Evolutionary conservation across 2,888 invertebrate species (phyloP).

Genomic region (Lycia hirtaria): DNA sequence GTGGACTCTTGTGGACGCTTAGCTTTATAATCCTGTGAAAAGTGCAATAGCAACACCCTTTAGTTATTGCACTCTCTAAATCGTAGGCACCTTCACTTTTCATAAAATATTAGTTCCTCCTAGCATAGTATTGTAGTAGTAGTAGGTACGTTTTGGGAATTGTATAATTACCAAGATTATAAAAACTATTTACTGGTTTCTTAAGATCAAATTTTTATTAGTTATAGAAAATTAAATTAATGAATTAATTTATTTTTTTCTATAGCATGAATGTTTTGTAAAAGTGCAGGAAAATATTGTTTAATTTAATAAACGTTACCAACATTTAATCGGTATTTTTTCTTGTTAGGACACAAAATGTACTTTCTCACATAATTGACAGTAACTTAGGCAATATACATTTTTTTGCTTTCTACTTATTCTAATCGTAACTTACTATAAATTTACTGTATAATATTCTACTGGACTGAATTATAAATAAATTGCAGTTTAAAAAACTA

Average conservation of each 20-base stretch:
- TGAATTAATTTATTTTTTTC: background rate
- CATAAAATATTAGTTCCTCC: slow-evolving; percentile 23
- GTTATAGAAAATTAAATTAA: background rate
- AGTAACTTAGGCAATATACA: no score
- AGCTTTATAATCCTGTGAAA: slow-evolving; percentile 3
- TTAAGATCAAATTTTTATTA: background rate
- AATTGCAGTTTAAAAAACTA: no score
- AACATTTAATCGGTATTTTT: background rate
- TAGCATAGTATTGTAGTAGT: slow-evolving; percentile 9
- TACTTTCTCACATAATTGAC: no score
- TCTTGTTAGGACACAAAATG: background rate
- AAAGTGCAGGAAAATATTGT: background rate
- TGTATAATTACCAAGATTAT: slow-evolving; percentile 1
- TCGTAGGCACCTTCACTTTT: slow-evolving; percentile 24
- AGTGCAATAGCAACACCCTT: slow-evolving; percentile 2
- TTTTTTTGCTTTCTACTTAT: no score
- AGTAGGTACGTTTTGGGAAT: background rate
- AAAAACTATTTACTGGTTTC: slow-evolving; percentile 1
- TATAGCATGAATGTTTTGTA: slow-evolving; percentile 7
- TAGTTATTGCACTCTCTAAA: slow-evolving; percentile 17
- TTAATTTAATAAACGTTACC: slow-evolving; percentile 2
- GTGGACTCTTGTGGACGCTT: no score
- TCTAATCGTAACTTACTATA: no score
- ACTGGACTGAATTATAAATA: no score
- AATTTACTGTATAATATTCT: no score